Evolutionary conservation across 2,113 vertebrate genomes (phyloP).

Genomic region (Polypterus senegalus): DNA sequence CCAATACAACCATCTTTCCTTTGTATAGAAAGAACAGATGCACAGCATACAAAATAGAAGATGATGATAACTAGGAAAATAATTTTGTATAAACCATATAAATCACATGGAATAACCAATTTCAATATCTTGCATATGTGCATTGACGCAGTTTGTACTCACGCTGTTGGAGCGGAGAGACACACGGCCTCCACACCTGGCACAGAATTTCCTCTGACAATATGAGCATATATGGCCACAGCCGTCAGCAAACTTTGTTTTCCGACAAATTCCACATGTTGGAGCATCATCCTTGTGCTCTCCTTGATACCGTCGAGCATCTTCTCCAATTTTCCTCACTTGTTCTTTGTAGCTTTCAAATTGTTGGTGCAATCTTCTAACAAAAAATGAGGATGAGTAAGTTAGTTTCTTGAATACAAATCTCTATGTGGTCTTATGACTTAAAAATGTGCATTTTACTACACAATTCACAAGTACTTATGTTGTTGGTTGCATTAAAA

Average conservation of each 20-base stretch:
- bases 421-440: no score
- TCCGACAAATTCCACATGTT: conserved; percentile 92
- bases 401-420: no score
- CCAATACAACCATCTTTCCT: no score
- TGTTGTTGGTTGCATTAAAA: no score
- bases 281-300: conserved; percentile 91
- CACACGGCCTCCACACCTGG: conserved; percentile 88
- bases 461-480: no score
- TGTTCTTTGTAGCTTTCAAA: conserved; percentile 98
- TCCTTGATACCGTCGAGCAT: conserved; percentile 79
- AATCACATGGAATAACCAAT: neutral
- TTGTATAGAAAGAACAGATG: no score
- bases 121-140: conserved; percentile 1
- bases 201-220: conserved; percentile 95
- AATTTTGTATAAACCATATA: no score
- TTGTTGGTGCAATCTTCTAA: conserved; percentile 93
- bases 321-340: conserved; percentile 89
- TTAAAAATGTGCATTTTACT: no score
- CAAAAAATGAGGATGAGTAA: neutral
- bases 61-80: no score
- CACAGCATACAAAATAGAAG: no score
- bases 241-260: conserved; percentile 95
- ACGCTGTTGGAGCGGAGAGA: conserved; percentile 94
- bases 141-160: conserved; percentile 41
- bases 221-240: conserved; percentile 96